Evolutionary conservation across 2,113 vertebrate genomes (phyloP).

Genomic region (Entomyzon cyanotis): DNA sequence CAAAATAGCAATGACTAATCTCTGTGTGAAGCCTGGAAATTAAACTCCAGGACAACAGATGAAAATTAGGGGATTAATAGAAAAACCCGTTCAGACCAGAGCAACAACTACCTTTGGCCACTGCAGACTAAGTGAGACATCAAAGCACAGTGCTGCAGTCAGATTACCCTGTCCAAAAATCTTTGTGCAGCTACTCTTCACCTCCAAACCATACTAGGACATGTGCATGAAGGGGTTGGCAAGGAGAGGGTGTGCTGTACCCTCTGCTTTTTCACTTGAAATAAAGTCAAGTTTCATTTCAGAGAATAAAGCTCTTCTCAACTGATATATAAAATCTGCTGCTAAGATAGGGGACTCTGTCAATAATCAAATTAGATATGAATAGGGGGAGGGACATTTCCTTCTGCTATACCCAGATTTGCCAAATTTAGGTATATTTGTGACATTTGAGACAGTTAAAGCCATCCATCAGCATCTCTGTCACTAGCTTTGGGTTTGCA

Average conservation of each 20-base stretch:
- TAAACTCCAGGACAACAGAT: not conserved
- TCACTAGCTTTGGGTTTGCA: conserved; percentile 27
- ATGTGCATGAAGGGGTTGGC: not conserved
- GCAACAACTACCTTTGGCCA: not conserved
- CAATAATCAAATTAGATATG: conserved; percentile 46
- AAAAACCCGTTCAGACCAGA: not conserved
- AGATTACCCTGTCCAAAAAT: not conserved
- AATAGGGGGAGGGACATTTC: conserved; percentile 35
- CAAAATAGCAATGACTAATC: not conserved
- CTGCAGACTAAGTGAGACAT: not conserved
- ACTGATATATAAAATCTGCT: conserved; percentile 39
- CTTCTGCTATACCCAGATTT: conserved; percentile 32
- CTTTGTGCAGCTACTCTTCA: not conserved
- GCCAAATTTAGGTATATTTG: conserved; percentile 33
- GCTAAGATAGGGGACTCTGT: not conserved
- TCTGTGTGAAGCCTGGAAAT: not conserved
- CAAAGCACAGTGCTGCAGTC: not conserved
- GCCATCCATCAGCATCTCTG: conserved; percentile 51
- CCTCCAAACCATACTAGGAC: not conserved
- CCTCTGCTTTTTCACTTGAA: conserved; percentile 39
- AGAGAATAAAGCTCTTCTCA: not conserved
- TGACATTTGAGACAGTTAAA: conserved; percentile 59
- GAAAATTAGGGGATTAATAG: not conserved
- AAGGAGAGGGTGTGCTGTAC: not conserved
- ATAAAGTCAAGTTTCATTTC: conserved; percentile 17